Percentiles rank a stretch among this genome's conserved stretches.
These are phyloP conservation scores for Peribatodes rhomboidaria DNA, from an alignment of 2,888 invertebrate species.

Conservation along the genomic window DNA sequence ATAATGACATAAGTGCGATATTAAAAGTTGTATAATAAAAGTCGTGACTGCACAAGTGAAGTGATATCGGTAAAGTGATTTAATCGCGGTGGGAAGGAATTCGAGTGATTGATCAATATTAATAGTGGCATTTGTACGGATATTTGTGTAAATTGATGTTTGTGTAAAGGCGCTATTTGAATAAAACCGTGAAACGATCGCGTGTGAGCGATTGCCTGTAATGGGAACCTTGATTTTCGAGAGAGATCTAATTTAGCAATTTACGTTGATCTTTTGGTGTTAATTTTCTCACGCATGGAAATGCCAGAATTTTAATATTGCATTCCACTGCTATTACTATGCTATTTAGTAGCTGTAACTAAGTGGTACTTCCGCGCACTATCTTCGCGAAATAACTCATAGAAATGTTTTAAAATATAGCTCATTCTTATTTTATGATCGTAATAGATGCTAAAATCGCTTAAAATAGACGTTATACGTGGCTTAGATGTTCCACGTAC, in stretches of 20 bases:
- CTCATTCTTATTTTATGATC: background rate
- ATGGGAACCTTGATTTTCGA: slow-evolving; percentile 62
- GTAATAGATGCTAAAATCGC: slow-evolving; percentile 4
- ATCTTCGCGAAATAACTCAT: background rate
- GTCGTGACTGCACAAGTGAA: slow-evolving; percentile 51
- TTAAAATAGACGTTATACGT: slow-evolving; percentile 11
- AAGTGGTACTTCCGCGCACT: background rate
- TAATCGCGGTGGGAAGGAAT: slow-evolving; percentile 41
- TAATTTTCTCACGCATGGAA: slow-evolving; percentile 59
- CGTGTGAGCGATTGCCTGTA: slow-evolving; percentile 51
- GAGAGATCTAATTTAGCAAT: slow-evolving; percentile 59
- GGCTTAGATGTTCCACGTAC: slow-evolving; percentile 29
- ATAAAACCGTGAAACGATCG: slow-evolving; percentile 52
- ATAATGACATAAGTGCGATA: slow-evolving; percentile 53
- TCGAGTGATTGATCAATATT: slow-evolving; percentile 38
- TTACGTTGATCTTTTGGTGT: slow-evolving; percentile 56
- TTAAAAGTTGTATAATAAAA: slow-evolving; percentile 42
- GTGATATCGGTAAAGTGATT: slow-evolving; percentile 53
- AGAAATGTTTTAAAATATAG: background rate
- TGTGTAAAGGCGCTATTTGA: slow-evolving; percentile 39
- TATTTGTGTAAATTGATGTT: slow-evolving; percentile 34
- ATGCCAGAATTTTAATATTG: slow-evolving; percentile 12
- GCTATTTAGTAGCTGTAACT: background rate
- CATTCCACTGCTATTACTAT: slow-evolving; percentile 39
- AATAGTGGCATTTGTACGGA: slow-evolving; percentile 38